Percentiles rank a stretch among this genome's conserved stretches.
phyloP scores from a whole-genome alignment of 2,797 vertebrate genomes.

The Macropodus opercularis region DNA sequence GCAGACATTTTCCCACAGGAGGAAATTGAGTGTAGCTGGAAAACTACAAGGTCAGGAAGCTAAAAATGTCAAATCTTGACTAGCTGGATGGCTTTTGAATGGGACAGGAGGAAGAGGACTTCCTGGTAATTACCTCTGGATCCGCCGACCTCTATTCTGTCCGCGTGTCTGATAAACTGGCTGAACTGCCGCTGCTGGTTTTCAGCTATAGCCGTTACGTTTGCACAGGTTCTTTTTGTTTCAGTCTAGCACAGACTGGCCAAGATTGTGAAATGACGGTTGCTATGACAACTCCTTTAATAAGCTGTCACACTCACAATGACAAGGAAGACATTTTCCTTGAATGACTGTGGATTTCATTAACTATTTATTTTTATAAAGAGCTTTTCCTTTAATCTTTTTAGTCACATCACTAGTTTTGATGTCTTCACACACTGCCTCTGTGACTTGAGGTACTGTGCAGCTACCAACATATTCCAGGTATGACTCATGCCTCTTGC shows the following conservation, averaged over 20 bases:
- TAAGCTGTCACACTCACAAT: no score
- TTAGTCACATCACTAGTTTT: neutral
- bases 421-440: neutral
- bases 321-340: no score
- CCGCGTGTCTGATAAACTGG: conserved; percentile 21
- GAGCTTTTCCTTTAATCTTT: neutral
- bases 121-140: conserved; percentile 34
- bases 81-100: conserved; percentile 42
- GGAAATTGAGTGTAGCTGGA: conserved; percentile 50
- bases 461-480: neutral
- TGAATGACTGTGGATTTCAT: no score
- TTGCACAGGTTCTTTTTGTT: neutral
- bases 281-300: conserved; percentile 11
- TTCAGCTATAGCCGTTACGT: conserved; percentile 10
- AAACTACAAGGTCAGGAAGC: conserved; percentile 53
- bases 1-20: conserved; percentile 34
- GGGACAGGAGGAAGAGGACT: conserved; percentile 21
- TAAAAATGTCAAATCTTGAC: conserved; percentile 55
- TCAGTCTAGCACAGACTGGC: neutral
- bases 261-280: neutral
- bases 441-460: conserved; percentile 12
- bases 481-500: conserved; percentile 2
- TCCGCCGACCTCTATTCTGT: conserved; percentile 43
- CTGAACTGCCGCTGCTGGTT: neutral
- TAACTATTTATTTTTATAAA: neutral